These are phyloP conservation scores for Mobula birostris DNA, from an alignment of 2,113 vertebrate genomes.

Conservation along the genomic window DNA sequence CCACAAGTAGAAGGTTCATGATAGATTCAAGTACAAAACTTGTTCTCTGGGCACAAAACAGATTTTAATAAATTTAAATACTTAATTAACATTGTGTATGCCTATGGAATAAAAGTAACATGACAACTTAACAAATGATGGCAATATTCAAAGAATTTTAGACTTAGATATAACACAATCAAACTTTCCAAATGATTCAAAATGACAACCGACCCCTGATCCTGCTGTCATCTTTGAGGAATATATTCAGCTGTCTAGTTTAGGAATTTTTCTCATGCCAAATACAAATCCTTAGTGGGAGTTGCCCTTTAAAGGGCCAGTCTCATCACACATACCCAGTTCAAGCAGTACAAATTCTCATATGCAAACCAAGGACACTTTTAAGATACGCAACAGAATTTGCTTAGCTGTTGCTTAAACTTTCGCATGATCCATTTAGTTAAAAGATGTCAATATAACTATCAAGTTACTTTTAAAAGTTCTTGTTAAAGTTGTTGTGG, in stretches of 20 bases:
- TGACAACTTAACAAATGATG: not conserved
- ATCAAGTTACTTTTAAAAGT: not conserved
- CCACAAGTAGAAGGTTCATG: not conserved
- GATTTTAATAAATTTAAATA: not conserved
- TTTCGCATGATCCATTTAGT: not conserved
- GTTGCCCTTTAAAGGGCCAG: conserved; percentile 20
- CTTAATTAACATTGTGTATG: not conserved
- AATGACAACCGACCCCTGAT: not conserved
- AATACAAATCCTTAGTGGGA: conserved; percentile 12
- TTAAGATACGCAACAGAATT: not conserved
- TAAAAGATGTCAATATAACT: not conserved
- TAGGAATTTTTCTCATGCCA: conserved; percentile 16
- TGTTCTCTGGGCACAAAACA: not conserved
- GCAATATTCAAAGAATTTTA: not conserved
- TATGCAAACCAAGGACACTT: not conserved
- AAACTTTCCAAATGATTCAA: not conserved
- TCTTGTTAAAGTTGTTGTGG: not conserved
- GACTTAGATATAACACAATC: not conserved
- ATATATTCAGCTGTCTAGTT: conserved; percentile 19
- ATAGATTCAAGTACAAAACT: not conserved
- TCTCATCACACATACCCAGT: not conserved
- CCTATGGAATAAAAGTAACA: not conserved
- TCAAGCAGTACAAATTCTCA: not conserved
- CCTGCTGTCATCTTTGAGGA: not conserved
- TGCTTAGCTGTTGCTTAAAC: not conserved